A percentile compares a stretch with the other conserved stretches of the same genome.
phyloP scores from a whole-genome alignment of 1,140 invertebrate species.

The Theocolax elegans region DNA sequence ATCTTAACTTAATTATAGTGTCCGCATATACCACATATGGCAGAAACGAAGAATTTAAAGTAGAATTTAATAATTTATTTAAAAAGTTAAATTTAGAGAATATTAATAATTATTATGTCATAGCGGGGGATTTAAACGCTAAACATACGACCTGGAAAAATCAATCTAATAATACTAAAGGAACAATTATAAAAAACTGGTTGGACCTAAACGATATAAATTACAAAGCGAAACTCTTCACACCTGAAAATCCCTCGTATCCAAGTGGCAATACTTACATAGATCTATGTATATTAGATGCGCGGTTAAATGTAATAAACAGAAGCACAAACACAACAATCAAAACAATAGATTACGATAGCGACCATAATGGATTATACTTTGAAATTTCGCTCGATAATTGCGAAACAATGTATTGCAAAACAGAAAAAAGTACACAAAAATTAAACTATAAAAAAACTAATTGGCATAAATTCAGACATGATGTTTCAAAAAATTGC shows the following conservation, averaged over 20 bases:
- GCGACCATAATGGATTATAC: constrained; percentile 29
- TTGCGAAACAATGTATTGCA: neutral
- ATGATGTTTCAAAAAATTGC: no score
- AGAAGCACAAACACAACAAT: constrained; percentile 7
- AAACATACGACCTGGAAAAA: constrained; percentile 1
- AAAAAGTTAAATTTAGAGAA: constrained; percentile 3
- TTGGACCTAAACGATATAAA: neutral
- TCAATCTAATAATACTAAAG: neutral
- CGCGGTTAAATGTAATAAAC: neutral
- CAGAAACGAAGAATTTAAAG: neutral
- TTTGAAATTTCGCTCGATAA: neutral
- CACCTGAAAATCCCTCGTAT: neutral
- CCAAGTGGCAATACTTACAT: constrained; percentile 16
- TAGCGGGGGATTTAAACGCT: constrained; percentile 27
- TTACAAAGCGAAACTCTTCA: neutral
- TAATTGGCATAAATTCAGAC: neutral
- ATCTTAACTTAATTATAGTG: neutral
- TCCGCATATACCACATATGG: neutral
- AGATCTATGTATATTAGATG: constrained; percentile 27
- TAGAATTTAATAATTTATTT: neutral
- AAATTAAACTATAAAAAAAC: neutral
- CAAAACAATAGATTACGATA: constrained; percentile 28
- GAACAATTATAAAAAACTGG: constrained; percentile 1
- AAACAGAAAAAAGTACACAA: neutral
- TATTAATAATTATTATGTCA: neutral